Percentiles rank a stretch among this genome's conserved stretches.
Conservation (phyloP, 2,113 vertebrate genomes). For the Corythaeola cristata region DNA sequence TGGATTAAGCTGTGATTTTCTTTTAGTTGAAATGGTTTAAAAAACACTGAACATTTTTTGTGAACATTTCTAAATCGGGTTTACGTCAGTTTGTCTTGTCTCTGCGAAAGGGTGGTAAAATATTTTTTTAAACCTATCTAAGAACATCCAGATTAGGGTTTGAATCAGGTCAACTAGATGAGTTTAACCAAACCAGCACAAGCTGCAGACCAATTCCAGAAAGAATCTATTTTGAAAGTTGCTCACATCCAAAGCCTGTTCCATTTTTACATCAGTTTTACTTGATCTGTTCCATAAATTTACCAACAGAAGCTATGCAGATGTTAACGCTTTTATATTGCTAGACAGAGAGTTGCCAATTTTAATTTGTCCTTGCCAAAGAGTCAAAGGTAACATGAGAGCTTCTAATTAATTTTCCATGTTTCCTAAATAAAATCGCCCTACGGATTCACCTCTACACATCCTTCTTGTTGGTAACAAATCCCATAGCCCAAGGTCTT, state of each 20-base stretch:
- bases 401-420: background rate
- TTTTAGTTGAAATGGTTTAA: background rate
- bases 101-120: background rate
- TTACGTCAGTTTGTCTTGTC: background rate
- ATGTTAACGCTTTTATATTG: background rate
- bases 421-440: background rate
- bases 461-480: background rate
- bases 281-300: background rate
- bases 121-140: background rate
- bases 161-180: background rate
- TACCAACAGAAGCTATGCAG: constrained; percentile 30
- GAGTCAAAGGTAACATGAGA: background rate
- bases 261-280: background rate
- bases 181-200: background rate
- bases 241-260: background rate
- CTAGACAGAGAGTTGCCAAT: background rate
- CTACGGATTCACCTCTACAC: background rate
- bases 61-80: background rate
- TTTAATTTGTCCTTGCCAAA: constrained; percentile 18
- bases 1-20: background rate
- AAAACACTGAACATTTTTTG: background rate
- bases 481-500: background rate
- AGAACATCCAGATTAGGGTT: background rate
- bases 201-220: background rate
- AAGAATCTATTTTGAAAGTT: constrained; percentile 12